Evolutionary conservation across 2,888 invertebrate genomes (phyloP), one percentile per base, ranked within the genome.

Genomic region (Dasypogon diadema): DNA sequence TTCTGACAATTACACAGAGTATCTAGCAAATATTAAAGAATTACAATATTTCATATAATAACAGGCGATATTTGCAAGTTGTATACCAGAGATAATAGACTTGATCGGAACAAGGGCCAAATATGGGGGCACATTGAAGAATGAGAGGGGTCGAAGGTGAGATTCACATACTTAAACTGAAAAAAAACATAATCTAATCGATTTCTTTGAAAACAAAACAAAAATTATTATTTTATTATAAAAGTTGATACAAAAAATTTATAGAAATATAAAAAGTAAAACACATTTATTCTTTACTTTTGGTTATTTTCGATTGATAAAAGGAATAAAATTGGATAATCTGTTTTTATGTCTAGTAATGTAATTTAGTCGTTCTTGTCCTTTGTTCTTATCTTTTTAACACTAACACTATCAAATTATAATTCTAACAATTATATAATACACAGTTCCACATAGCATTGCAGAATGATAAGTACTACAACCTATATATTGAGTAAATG

Each of bases 11-110:
- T 48, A 8, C 12, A 6, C 4, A 16, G 12, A 16, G 2, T 4
- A 48, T 48, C 12, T 12, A 24, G 24, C 14, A 65, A 24, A 48
- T 22, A 48, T n/a, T 24, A 18, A 46, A 65, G 48, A 65, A 24
- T 80, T 79, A 79, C 79, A 79, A 81, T 83, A 82, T 82, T 84
- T 82, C 83, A 83, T 82, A 83, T 84, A 82, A 83, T 84, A 83
- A 85, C 85, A 98, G 98, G 99, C 99, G 92, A 98, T 99, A 93
- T 99, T 99, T 95, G 99, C 99, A 91, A 98, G 97, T 93, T 98
- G 98, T 93, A 98, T 99, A 91, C 99, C 99, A 89, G 99, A 99
- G 94, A 99, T 99, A 91, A 98, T 98, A 91, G 99, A 99, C 93
- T 96, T 99, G 92, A 96, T 99, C 92, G 98, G 99, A 90, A 97